Conservation (phyloP, 1,140 invertebrate genomes). For the Leucophenga varia region DNA sequence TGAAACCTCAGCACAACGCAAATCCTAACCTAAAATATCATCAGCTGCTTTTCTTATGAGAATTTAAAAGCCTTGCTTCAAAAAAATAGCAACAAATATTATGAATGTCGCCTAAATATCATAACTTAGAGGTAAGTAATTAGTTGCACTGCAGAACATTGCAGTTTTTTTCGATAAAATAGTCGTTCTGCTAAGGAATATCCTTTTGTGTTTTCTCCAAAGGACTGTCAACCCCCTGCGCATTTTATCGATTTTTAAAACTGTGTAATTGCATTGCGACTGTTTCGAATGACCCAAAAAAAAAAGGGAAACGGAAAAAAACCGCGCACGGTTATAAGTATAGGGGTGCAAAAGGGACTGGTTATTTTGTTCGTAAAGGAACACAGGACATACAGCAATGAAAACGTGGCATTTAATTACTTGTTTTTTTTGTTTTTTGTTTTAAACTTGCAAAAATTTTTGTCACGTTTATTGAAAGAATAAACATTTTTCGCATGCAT, state of each 20-base stretch:
- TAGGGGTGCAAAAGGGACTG: no score
- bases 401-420: neutral
- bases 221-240: conserved; percentile 5
- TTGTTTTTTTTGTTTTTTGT: neutral
- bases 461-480: conserved; percentile 1
- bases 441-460: conserved; percentile 1
- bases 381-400: no score
- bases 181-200: no score
- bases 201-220: conserved; percentile 1
- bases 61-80: conserved; percentile 18
- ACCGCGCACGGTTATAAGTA: no score
- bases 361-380: no score
- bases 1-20: no score
- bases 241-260: conserved; percentile 41
- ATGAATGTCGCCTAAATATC: conserved; percentile 74
- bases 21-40: no score
- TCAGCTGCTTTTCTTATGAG: conserved; percentile 18
- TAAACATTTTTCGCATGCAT: neutral
- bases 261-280: no score
- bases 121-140: conserved; percentile 74
- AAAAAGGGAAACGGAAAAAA: no score
- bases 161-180: no score
- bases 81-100: conserved; percentile 50
- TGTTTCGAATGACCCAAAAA: no score
- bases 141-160: no score